phyloP scores from a whole-genome alignment of 2,888 invertebrate species.

The Drosophila quinaria region DNA sequence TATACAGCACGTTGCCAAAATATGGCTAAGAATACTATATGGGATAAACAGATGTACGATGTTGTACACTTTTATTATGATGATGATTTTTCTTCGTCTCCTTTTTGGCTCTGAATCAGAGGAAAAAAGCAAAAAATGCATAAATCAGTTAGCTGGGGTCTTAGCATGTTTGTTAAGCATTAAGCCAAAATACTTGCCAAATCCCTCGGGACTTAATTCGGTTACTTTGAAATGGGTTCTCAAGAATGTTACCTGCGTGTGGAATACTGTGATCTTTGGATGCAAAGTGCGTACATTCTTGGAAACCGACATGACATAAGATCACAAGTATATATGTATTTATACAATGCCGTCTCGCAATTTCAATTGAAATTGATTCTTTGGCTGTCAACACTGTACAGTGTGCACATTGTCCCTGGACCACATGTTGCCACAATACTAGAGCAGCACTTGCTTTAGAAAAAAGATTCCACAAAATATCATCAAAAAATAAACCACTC shows the following conservation, averaged over 20 bases:
- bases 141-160: slow-evolving; percentile 60
- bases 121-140: slow-evolving; percentile 33
- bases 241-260: slow-evolving; percentile 63
- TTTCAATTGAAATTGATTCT: slow-evolving; percentile 74
- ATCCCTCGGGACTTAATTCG: slow-evolving; percentile 30
- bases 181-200: slow-evolving; percentile 45
- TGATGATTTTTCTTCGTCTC: slow-evolving; percentile 44
- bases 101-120: slow-evolving; percentile 34
- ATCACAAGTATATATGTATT: slow-evolving; percentile 9
- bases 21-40: slow-evolving; percentile 49
- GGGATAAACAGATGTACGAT: slow-evolving; percentile 57
- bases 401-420: slow-evolving; percentile 40
- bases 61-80: slow-evolving; percentile 54
- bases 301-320: slow-evolving; percentile 71
- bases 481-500: slow-evolving; percentile 9
- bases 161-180: slow-evolving; percentile 66
- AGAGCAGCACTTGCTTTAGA: slow-evolving; percentile 40
- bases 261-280: not conserved
- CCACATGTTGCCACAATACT: slow-evolving; percentile 60
- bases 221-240: slow-evolving; percentile 26
- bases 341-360: slow-evolving; percentile 16
- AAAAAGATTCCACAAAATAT: slow-evolving; percentile 3
- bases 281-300: slow-evolving; percentile 43
- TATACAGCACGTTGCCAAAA: slow-evolving; percentile 63
- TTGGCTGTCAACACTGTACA: slow-evolving; percentile 66